Conservation (phyloP, 2,113 vertebrate genomes). For the Alaudala cheleensis region DNA sequence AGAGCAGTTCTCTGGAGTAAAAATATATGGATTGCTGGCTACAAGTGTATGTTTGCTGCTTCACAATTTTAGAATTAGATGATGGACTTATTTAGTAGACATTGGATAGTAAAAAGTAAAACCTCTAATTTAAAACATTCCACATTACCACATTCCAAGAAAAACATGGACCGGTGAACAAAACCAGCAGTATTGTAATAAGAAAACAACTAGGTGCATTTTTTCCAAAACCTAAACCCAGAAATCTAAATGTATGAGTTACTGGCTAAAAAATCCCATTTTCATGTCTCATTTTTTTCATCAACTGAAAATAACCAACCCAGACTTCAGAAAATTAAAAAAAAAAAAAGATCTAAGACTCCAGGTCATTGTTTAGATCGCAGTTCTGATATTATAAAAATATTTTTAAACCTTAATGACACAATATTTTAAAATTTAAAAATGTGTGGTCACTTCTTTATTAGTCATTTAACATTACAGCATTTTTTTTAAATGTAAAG, state of each 20-base stretch:
- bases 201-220: conserved; percentile 83
- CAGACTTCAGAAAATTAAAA: conserved; percentile 51
- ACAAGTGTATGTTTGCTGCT: conserved; percentile 74
- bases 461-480: neutral
- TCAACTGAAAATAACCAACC: conserved; percentile 34
- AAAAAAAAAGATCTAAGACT: neutral
- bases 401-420: neutral
- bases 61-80: conserved; percentile 82
- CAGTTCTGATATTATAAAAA: neutral
- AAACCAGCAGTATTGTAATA: conserved; percentile 82
- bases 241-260: conserved; percentile 76
- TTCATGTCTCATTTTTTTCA: conserved; percentile 65
- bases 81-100: conserved; percentile 81
- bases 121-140: conserved; percentile 81
- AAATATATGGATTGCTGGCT: conserved; percentile 77
- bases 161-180: conserved; percentile 80
- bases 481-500: neutral
- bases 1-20: conserved; percentile 71
- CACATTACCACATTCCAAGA: conserved; percentile 76
- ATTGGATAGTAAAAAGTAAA: conserved; percentile 79
- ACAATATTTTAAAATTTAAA: neutral
- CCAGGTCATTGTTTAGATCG: conserved; percentile 15
- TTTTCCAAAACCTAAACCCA: conserved; percentile 80
- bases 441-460: neutral
- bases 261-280: conserved; percentile 73